phyloP scores from a whole-genome alignment of 2,113 vertebrate genomes.

The Pluvialis apricaria region DNA sequence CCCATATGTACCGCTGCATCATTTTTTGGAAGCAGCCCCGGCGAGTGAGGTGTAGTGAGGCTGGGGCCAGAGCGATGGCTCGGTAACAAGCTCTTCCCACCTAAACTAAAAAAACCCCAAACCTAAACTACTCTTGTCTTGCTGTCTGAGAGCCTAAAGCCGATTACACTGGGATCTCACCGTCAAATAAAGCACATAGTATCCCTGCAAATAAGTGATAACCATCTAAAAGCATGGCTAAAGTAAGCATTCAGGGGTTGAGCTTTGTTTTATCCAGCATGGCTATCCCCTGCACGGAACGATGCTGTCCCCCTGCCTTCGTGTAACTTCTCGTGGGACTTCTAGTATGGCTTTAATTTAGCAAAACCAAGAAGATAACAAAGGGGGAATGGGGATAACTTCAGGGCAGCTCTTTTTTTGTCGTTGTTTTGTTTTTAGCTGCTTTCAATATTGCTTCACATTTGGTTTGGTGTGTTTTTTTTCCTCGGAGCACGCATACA shows the following conservation, averaged over 20 bases:
- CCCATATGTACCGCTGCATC: not conserved
- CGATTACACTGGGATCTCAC: not conserved
- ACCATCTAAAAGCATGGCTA: not conserved
- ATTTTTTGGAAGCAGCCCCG: not conserved
- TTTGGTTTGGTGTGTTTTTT: not conserved
- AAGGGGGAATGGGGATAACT: not conserved
- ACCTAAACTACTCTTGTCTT: not conserved
- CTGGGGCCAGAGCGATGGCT: not conserved
- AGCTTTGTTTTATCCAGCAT: not conserved
- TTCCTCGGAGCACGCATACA: fast-evolving
- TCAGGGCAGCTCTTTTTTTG: not conserved
- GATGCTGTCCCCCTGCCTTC: not conserved
- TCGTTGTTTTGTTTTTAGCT: not conserved
- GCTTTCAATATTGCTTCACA: not conserved
- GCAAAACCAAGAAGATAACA: not conserved
- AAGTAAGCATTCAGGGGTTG: not conserved
- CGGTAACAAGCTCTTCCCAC: not conserved
- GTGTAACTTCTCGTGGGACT: no score
- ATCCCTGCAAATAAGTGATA: not conserved
- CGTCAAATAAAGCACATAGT: not conserved
- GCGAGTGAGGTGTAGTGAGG: not conserved
- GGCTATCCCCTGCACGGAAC: not conserved
- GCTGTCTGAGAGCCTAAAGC: not conserved
- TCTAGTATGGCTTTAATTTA: not conserved
- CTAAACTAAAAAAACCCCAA: not conserved